phyloP scores from a whole-genome alignment of 1,140 invertebrate genomes.

The Riptortus pedestris region DNA sequence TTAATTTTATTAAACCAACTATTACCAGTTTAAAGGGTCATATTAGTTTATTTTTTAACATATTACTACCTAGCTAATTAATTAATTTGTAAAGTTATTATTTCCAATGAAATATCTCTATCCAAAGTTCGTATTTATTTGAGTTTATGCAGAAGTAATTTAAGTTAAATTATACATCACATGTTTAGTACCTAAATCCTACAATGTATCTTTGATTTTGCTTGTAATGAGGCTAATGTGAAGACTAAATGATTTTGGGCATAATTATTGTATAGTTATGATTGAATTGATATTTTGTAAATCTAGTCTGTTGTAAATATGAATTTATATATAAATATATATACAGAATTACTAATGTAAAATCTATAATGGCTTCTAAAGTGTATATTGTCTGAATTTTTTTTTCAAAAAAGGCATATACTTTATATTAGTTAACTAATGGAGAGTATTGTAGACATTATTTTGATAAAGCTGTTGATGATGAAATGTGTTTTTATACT shows the following conservation, averaged over 20 bases:
- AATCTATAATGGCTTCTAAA: slow-evolving; percentile 9
- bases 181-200: no score
- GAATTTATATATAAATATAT: slow-evolving; percentile 6
- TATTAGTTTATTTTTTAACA: no score
- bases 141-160: no score
- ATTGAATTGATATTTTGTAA: slow-evolving; percentile 16
- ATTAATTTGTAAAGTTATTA: no score
- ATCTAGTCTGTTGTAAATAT: slow-evolving; percentile 15
- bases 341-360: slow-evolving; percentile 8
- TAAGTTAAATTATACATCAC: no score
- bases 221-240: not conserved
- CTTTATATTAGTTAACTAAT: slow-evolving; percentile 13
- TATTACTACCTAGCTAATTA: no score
- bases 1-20: no score
- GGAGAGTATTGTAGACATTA: not conserved
- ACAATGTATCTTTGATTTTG: no score
- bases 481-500: slow-evolving; percentile 18
- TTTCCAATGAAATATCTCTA: no score
- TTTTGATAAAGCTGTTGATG: slow-evolving; percentile 15
- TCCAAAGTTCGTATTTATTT: no score
- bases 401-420: slow-evolving; percentile 3
- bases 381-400: slow-evolving; percentile 8
- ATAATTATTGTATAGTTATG: slow-evolving; percentile 10
- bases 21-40: no score
- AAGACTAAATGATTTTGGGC: slow-evolving; percentile 6